Conservation (phyloP, 2,797 vertebrate genomes). For the Carapus acus region DNA sequence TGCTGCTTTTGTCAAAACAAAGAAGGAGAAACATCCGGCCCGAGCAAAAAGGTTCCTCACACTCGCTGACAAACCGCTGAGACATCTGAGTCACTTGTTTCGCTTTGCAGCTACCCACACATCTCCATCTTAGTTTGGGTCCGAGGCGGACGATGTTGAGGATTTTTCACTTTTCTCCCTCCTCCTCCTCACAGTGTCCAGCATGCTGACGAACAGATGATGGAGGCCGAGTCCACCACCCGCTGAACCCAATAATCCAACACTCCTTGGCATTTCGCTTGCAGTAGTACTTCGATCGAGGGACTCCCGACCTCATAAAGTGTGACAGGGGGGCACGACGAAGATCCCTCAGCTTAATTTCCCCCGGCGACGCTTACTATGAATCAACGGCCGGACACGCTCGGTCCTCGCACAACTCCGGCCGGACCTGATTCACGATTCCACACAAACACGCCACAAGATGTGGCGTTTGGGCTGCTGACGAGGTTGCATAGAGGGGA, state of each 20-base stretch:
- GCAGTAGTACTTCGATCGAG: not conserved
- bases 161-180: too few species aligned
- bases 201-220: not conserved
- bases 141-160: too few species aligned
- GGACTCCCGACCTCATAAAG: conserved; percentile 7
- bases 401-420: conserved; percentile 27
- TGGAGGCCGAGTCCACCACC: not conserved
- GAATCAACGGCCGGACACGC: conserved; percentile 41
- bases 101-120: too few species aligned
- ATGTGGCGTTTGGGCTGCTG: conserved; percentile 9
- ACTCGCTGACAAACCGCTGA: too few species aligned
- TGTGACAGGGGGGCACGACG: not conserved
- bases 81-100: too few species aligned
- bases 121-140: too few species aligned
- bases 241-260: not conserved
- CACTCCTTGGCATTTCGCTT: not conserved
- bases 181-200: too few species aligned
- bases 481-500: conserved; percentile 1
- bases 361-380: conserved; percentile 29
- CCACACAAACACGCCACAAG: conserved; percentile 1
- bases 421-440: conserved; percentile 36
- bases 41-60: too few species aligned
- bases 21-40: too few species aligned
- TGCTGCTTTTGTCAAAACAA: too few species aligned
- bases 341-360: conserved; percentile 31